Evolutionary conservation across 2,888 invertebrate genomes (phyloP), one percentile per base, ranked within the genome.

Genomic region (Lacanobia oleracea): DNA sequence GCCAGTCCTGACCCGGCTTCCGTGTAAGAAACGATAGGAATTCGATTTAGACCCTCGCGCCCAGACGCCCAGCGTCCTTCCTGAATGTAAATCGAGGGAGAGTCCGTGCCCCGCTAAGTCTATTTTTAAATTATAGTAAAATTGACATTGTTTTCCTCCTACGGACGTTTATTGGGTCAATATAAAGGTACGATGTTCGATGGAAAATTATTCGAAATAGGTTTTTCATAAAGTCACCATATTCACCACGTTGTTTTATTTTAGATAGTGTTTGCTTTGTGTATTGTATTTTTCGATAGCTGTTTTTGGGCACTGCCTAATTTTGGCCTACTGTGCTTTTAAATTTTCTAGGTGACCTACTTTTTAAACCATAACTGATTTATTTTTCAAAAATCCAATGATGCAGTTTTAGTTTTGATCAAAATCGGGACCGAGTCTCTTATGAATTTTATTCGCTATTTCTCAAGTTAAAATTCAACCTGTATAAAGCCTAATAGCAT

Each of bases 41-140:
- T 95, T 95, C 94, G 94, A 95, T 95, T 94, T 93, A 88, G 93
- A 89, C 92, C 93, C 92, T 91, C 91, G 88, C 77, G 85, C 89
- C 89, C 90, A 87, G 68, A 88, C 77, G 85, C 89, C 89, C 90
- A 87, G 68, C 90, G 89, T 93, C 94, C 92, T 93, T 89, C 91
- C 91, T 93, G 94, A 94, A 95, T 95, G 93, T 90, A 94, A 95
- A 94, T 94, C 86, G 92, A 89, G 92, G 92, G 90, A 86, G 89
- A 92, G 90, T 90, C 91, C 90, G 88, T 87, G 88, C 89, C 86
- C 89, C 87, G 91, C 89, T 89, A 91, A 91, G 90, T 91, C 88
- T 84, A 88, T 91, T 92, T 93, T 92, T 90, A 91, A 93, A 91
- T 90, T 90, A 90, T 88, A 88, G 87, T 88, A 87, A 91, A 91